These are phyloP conservation scores for Aviceda subcristata DNA, from an alignment of 2,113 vertebrate species.

Conservation along the genomic window DNA sequence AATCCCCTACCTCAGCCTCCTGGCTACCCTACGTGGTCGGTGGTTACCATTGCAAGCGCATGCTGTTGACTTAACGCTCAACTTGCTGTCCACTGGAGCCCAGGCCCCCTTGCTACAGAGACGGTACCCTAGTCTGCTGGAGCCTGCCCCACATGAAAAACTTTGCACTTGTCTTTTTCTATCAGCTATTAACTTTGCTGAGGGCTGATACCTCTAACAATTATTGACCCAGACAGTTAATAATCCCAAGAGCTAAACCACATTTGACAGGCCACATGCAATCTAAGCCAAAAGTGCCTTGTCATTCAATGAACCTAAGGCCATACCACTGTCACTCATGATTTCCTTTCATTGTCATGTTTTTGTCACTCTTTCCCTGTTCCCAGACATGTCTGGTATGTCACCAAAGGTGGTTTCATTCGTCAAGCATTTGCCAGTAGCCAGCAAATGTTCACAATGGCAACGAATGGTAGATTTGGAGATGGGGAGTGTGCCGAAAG, in stretches of 20 bases:
- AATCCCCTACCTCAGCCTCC: neutral
- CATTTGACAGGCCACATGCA: neutral
- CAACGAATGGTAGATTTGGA: neutral
- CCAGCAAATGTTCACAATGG: neutral
- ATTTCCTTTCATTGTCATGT: neutral
- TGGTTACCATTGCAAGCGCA: neutral
- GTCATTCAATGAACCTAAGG: neutral
- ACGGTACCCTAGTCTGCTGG: no score
- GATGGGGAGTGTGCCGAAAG: neutral
- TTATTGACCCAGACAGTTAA: neutral
- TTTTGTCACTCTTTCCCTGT: neutral
- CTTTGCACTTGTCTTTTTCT: neutral
- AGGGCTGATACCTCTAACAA: neutral
- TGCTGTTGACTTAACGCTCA: neutral
- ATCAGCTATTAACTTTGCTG: neutral
- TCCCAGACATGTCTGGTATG: neutral
- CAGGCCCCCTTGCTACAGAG: neutral
- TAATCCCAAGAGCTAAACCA: neutral
- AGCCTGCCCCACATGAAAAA: neutral
- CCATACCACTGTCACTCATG: neutral
- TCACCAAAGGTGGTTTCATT: neutral
- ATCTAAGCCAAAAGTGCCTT: neutral
- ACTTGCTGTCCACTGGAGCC: neutral
- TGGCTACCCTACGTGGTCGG: fast-evolving
- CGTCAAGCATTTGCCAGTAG: neutral